These are phyloP conservation scores for Cebus imitator DNA, from an alignment of 2,113 vertebrate genomes.

Conservation along the genomic window DNA sequence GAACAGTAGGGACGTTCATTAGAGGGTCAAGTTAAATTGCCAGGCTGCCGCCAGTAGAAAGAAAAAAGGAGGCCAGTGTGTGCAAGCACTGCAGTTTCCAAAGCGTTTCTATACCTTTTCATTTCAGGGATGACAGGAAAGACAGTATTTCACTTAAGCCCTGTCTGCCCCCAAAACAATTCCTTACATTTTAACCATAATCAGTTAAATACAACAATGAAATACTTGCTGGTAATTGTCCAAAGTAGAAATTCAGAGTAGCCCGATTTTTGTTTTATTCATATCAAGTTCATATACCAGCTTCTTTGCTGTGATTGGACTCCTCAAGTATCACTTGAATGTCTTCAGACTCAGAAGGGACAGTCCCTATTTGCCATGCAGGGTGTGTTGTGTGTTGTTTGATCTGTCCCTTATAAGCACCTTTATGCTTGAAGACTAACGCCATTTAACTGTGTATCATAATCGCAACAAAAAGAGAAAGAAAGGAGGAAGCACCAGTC, in stretches of 20 bases:
- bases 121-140: not conserved
- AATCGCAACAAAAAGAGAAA: not conserved
- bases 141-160: not conserved
- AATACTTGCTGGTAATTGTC: not conserved
- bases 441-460: not conserved
- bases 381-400: rapidly evolving
- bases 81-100: not conserved
- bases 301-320: not conserved
- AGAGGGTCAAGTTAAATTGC: not conserved
- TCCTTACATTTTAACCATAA: not conserved
- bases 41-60: not conserved
- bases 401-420: not conserved
- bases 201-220: not conserved
- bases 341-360: not conserved
- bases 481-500: rapidly evolving
- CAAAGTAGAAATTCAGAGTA: not conserved
- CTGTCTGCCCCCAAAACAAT: not conserved
- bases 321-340: not conserved
- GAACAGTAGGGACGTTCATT: rapidly evolving
- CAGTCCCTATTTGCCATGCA: not conserved
- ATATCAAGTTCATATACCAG: rapidly evolving
- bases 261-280: not conserved
- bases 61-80: not conserved
- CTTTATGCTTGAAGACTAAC: not conserved
- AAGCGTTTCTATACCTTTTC: not conserved